Evolutionary conservation across 2,797 vertebrate species (phyloP), one percentile per base, ranked within the genome.

Genomic region (Myotis pilosus): DNA sequence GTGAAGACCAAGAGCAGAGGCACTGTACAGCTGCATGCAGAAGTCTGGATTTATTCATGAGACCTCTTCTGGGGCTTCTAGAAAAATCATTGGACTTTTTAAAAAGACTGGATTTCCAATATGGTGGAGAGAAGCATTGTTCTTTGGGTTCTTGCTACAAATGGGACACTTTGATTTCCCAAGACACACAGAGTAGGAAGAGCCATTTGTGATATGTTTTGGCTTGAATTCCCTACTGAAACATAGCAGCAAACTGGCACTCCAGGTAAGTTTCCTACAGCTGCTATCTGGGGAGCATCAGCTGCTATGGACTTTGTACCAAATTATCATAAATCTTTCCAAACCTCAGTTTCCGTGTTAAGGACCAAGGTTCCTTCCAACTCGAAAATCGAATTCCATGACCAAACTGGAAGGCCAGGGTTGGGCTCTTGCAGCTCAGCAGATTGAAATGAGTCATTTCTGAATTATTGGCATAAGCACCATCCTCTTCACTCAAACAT

Each of bases 401-500:
- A 74, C 75, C 66, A 49, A 68, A 68, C 23, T 68, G 23, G 66
- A 64, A 95, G 62, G 75, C 33, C 20, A 64, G 76, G 51, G n/a
- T 79, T 87, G 75, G 38, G 53, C 44, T 82, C 8, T 66, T 82
- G 41, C 9, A n/a, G 36, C 60, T 89, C 71, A 8, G 20, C 51
- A 87, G 75, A 79, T 84, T 71, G 68, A 74, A 87, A 20, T 51
- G 47, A 95, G 60, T 95, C 60, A 23, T 89, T 87, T 92, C 87
- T 84, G 76, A 69, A 85, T 60, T 78, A 44, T 44, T 90, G 69
- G 25, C 51, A 47, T 53, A 76, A 78, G 16, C 72, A 53, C 47
- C 75, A 1, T 19, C 0, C 5, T 92, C 82, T 89, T 62, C 51
- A 78, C 7, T 60, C 75, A 84, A 44, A 60, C 79, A 89, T 55